Conservation (phyloP, 2,113 vertebrate genomes). For the Pipa parva region DNA sequence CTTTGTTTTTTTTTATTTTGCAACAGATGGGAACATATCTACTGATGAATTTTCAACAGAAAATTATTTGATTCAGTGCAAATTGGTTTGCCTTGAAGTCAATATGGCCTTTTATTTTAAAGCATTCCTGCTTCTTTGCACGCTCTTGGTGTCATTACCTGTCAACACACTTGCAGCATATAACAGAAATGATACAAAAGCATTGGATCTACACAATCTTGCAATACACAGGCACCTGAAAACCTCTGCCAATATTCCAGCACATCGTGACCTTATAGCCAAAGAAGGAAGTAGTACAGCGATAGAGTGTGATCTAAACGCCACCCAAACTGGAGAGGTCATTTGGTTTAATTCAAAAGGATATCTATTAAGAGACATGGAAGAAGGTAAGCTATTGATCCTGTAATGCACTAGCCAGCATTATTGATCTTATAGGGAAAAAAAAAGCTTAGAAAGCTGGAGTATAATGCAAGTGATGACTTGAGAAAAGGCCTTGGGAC, state of each 20-base stretch:
- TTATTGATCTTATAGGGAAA: too few species aligned
- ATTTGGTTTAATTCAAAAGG: conserved; percentile 86
- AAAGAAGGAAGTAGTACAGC: conserved; percentile 78
- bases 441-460: too few species aligned
- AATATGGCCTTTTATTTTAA: conserved; percentile 47
- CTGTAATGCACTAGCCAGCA: too few species aligned
- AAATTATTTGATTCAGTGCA: conserved; percentile 17
- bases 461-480: too few species aligned
- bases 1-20: too few species aligned
- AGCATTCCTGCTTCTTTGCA: conserved; percentile 60
- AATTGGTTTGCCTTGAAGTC: conserved; percentile 46
- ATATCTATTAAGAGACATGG: conserved; percentile 54
- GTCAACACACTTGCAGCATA: conserved; percentile 56
- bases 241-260: conserved; percentile 46
- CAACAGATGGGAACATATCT: background rate
- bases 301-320: conserved; percentile 78
- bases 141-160: conserved; percentile 50
- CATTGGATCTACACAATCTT: conserved; percentile 46
- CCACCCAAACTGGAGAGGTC: conserved; percentile 55
- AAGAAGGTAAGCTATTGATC: conserved; percentile 61
- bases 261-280: conserved; percentile 64
- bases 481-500: too few species aligned
- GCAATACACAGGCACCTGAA: conserved; percentile 49
- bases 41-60: conserved; percentile 42
- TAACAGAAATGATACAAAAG: conserved; percentile 41